Base-by-base conservation (phyloP, 2,888 invertebrate species). In the Caenorhabditis parvicauda region DNA sequence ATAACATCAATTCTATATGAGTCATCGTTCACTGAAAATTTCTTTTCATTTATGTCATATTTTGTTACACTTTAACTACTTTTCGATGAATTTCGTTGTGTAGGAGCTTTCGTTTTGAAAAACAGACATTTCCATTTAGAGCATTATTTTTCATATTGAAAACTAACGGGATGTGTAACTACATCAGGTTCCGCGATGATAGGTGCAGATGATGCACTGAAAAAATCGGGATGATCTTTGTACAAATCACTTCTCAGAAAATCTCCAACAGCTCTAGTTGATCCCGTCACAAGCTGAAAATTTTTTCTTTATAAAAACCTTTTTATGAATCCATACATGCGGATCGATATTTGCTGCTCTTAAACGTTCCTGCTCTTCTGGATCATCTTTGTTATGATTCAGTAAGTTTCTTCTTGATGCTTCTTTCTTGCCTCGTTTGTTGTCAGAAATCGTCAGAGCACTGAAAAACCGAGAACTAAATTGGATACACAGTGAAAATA, bases 241-340 rank as follows among this genome's bases (percentile, higher is more conserved):
- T 60, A 73, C 6, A 61, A 32, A 38, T 52, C 49, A 2, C 57
- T 64, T 19, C 73, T 51, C 43, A 64, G 65, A 7, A 59, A 57
- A 44, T 73, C 71, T 0, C 73, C 73, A 28, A 73, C 59, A 1
- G 65, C 67, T 43, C 73, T 42, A 0, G 73, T 67, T 7, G 73
- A 71, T 27, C 59, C 55, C 2, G 51, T 9, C 7, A 71, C 61
- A 7, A 17, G 35, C 70, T 71, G 50, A 19, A 62, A 56, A 27
- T 35, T 17, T 19, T 2, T 19, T 42, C 19, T 42, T 42, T 42
- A 21, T 3, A 19, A 42, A 19, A 42, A 19, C 5, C 22, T 4
- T 22, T 12, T 21, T 24, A n/a, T 24, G 37, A 54, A 14, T 21
- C 14, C 19, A 3, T 39, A 64, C 64, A 32, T 7, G 9, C 1